These are phyloP conservation scores for Cantharis rufa DNA, from an alignment of 2,888 invertebrate genomes.

Conservation along the genomic window DNA sequence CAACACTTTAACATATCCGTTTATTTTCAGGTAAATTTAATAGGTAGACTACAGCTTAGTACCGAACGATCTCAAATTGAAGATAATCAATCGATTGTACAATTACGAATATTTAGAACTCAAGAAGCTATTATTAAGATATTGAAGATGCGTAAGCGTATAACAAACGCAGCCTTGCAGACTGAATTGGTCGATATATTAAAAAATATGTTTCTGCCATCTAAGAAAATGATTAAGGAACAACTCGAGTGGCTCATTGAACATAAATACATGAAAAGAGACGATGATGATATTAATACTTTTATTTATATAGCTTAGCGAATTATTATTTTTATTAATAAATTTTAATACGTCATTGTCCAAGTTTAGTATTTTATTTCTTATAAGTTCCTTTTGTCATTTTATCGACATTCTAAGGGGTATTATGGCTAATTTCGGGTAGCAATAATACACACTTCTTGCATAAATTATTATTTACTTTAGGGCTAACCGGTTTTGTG, in stretches of 20 bases:
- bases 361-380: neutral
- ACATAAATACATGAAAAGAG: conserved; percentile 95
- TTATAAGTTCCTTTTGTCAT: neutral
- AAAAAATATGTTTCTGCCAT: conserved; percentile 99
- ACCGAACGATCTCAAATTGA: conserved; percentile 95
- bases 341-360: conserved; percentile 17
- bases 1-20: neutral
- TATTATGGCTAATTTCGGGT: too few species aligned
- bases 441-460: too few species aligned
- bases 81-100: conserved; percentile 98
- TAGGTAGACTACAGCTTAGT: conserved; percentile 92
- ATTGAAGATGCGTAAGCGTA: conserved; percentile 94
- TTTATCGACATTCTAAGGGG: too few species aligned
- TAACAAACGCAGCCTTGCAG: conserved; percentile 93
- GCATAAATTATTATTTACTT: too few species aligned
- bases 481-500: too few species aligned
- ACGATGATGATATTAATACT: conserved; percentile 96
- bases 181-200: conserved; percentile 97
- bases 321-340: conserved; percentile 10
- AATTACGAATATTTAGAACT: conserved; percentile 88
- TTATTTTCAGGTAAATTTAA: conserved; percentile 75
- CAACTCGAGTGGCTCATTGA: conserved; percentile 99
- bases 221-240: conserved; percentile 99
- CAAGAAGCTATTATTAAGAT: conserved; percentile 99
- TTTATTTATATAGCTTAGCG: conserved; percentile 95